Base-by-base conservation (phyloP, 2,797 vertebrate genomes). In the Clarias fuscus region DNA sequence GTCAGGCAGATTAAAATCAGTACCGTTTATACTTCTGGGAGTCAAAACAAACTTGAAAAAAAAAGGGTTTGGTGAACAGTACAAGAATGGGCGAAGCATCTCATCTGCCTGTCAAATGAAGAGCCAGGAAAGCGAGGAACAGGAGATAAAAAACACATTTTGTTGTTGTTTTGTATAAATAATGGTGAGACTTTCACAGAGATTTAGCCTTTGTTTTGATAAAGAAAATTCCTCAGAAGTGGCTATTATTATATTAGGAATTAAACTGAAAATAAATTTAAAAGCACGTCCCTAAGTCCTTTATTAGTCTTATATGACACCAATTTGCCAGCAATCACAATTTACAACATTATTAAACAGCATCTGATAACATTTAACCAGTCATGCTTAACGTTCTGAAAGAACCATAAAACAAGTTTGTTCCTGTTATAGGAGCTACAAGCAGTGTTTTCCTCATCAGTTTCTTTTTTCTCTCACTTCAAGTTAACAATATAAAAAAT, bases 331-430 rank as follows among this genome's bases (percentile, higher is more conserved):
- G 43, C 33, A 43, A n/a, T 64, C 2, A 37, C 4, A 15, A 62
- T 22, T 37, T 37, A 13, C 30, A 30, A n/a, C 48, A 56, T 71
- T 77, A 11, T 5, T 78, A 5, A 56, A 61, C 5, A 62, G 7
- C 7, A 37, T 37, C 30, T 61, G 27, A 22, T 18, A 75, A 53
- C 15, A 59, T 56, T 77, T 59, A 33, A 58, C 17, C 40, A 68
- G 15, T 53, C 53, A 48, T 1, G 24, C 15, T 30, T 81, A 43
- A 53, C 20, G 14, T 56, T 67, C 43, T 56, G 40, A 82, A 67
- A 65, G 30, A 62, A 48, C 37, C 61, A 65, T 4, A n/a, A 27
- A 81, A 82, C n/a, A 82, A 67, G 17, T 82, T 82, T 30, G n/a
- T 67, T 67, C 79, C n/a, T 53, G 40, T 67, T 53, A 7, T 22